Percentiles rank a stretch among this genome's conserved stretches.
phyloP scores from a whole-genome alignment of 2,888 invertebrate genomes.

The Harpalus rubripes region DNA sequence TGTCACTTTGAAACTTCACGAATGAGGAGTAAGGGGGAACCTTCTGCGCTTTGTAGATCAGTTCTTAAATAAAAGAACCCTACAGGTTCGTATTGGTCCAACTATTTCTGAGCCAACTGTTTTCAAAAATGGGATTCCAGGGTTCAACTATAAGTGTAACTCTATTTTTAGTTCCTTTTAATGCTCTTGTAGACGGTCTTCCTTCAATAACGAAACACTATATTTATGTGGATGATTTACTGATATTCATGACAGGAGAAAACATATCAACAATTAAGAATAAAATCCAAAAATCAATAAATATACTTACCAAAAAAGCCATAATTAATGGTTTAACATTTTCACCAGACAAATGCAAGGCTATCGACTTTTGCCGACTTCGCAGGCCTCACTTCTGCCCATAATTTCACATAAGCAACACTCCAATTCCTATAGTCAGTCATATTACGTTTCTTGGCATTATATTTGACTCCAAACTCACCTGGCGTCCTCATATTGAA shows the following conservation, averaged over 20 bases:
- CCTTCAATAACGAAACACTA: background rate
- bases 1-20: constrained; percentile 59
- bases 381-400: background rate
- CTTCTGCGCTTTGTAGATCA: background rate
- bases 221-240: constrained; percentile 43
- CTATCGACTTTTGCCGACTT: background rate
- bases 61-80: background rate
- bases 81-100: constrained; percentile 12
- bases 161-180: constrained; percentile 66
- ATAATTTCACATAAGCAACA: background rate
- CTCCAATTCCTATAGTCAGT: background rate
- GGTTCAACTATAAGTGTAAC: constrained; percentile 64
- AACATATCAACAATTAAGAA: background rate
- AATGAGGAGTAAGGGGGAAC: constrained; percentile 52
- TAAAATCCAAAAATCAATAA: background rate
- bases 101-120: background rate
- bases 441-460: background rate
- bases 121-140: constrained; percentile 64
- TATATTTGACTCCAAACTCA: background rate
- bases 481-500: background rate
- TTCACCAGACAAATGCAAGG: background rate
- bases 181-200: constrained; percentile 14
- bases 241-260: constrained; percentile 15
- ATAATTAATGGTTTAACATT: background rate
- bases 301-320: background rate